Base-by-base conservation (phyloP, 2,113 vertebrate genomes). In the Dissostichus mawsoni region DNA sequence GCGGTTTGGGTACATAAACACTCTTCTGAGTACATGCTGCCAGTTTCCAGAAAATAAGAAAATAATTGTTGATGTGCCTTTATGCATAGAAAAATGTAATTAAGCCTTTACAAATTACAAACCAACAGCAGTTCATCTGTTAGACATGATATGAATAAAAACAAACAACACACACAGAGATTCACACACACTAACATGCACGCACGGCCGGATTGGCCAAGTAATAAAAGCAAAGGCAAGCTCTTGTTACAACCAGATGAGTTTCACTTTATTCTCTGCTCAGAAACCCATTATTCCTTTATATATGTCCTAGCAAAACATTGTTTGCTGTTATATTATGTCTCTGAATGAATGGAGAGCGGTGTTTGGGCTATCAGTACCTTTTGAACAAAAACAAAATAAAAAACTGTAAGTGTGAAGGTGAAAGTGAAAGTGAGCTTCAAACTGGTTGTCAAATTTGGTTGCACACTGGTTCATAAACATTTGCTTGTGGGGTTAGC, bases 41-140 rank as follows among this genome's bases (percentile, higher is more conserved):
- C 33, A 36, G 16, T 47, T 45, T 74, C 29, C 55, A 74, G 36
- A 36, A 64, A 25, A 55, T 12, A 52, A 66, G 67, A 17, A 68
- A 12, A 36, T 48, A 2, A 14, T 29, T n/a, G 9, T 11, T 58
- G 17, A 47, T 67, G 56, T 55, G 17, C 12, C 2, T 29, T 68
- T 70, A 61, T 55, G 55, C 55, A 17, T 45, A 1, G 4, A 16
- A 73, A 36, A 73, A 80, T 53, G 23, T 62, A 61, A 74, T 74
- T 61, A 57, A 48, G 36, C 44, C n/a, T 18, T 1, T 52, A 20
- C 62, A 20, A 61, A 20, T 0, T 8, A 11, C 5, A 11, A 17
- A 2, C 29, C 45, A 69, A 4, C 9, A 8, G 20, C 20, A 20
- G 8, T 52, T 25, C 55, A 58, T 18, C 10, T 45, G 6, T 10